Evolutionary conservation across 1,140 invertebrate genomes (phyloP), one percentile per base, ranked within the genome.

Genomic region (Zaprionus nigranus): DNA sequence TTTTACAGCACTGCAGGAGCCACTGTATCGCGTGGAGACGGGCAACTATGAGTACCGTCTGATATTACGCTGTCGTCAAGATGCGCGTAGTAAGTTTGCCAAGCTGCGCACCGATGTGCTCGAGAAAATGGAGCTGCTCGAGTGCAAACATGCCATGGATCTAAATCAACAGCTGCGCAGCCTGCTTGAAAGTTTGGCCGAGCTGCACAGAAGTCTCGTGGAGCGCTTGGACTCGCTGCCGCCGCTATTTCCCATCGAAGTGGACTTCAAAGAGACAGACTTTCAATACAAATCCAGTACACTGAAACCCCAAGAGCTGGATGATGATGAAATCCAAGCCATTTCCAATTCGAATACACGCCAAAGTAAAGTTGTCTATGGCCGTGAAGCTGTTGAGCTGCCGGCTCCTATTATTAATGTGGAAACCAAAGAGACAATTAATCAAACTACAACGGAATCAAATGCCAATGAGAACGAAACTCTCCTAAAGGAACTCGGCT

Each of bases 1-100:
- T 65, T 99, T 98, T 92, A 96, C 96, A 36, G 96, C 97, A 0
- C 92, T 99, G n/a, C 98, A 99, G 91, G 99, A 99, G 92, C 98
- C 99, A 0, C 93, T 99, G 15, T 99, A 99, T 93, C 94, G 99
- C 46, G 97, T 99, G 0, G 99, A 99, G 93, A 99, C 99, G 6
- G 99, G 99, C 61, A 99, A 99, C 93, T 99, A 99, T 94, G 99
- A 99, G 93, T 99, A 99, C 92, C 96, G 98, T 95, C 93, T 99
- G 60, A 96, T 99, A 43, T 93, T 99, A 6, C 94, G 98, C 60
- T 99, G 99, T 94, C 95, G 99, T 30, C 98, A 99, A 94, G 97
- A 99, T 79, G 98, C 98, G 0, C 93, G 98, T 70, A 93, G 94
- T 0, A 95, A 96, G 85, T 99, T 99, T 94, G 98, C 98, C 15